phyloP scores from a whole-genome alignment of 2,797 vertebrate genomes.

The Pteronotus mesoamericanus region DNA sequence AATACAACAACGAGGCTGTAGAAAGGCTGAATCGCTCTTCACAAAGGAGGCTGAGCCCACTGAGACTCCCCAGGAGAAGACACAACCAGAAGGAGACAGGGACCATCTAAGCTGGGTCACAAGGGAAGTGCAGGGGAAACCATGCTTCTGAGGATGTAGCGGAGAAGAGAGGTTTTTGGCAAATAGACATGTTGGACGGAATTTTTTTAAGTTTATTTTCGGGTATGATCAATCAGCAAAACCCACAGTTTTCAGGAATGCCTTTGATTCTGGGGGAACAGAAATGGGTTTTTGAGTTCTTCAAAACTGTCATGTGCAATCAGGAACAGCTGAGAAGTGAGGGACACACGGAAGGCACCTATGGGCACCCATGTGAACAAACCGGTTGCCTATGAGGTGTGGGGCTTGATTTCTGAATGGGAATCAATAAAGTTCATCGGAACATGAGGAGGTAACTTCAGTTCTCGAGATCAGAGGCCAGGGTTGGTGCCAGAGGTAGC shows the following conservation, averaged over 20 bases:
- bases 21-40: background rate
- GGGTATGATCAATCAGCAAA: background rate
- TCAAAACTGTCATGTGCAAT: too few relatives aligned
- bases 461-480: background rate
- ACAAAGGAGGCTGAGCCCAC: rapidly evolving
- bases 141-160: background rate
- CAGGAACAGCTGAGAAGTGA: background rate
- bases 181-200: background rate
- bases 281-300: background rate
- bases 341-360: background rate
- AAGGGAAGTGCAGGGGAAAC: rapidly evolving
- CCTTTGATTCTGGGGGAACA: background rate
- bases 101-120: background rate
- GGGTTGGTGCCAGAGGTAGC: background rate
- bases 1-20: background rate
- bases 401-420: background rate
- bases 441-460: background rate
- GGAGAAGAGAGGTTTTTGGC: background rate
- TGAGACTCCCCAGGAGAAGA: background rate
- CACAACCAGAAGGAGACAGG: background rate
- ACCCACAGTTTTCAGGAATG: background rate
- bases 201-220: background rate
- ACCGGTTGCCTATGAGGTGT: rapidly evolving
- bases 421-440: background rate
- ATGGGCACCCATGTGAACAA: background rate